Conservation (phyloP, 2,888 invertebrate species). For the Eristalis arbustorum region DNA sequence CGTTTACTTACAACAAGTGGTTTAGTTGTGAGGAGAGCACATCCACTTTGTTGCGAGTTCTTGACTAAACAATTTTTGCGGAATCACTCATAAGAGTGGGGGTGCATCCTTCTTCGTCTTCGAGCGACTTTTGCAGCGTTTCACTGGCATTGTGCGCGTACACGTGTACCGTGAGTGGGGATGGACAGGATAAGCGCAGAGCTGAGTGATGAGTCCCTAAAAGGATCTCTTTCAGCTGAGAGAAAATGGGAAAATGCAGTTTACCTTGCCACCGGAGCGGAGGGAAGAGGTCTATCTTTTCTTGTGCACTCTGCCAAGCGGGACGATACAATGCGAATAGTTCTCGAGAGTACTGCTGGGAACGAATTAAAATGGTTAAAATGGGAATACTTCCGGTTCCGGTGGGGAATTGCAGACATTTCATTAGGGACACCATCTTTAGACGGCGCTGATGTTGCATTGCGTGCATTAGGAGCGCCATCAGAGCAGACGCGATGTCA, state of each 20-base stretch:
- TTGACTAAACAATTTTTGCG: background rate
- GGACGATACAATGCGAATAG: background rate
- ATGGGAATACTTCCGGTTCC: constrained; percentile 62
- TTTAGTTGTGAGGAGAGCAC: background rate
- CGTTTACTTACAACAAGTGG: background rate
- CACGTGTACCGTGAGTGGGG: background rate
- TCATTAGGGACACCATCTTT: constrained; percentile 28
- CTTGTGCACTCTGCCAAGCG: background rate
- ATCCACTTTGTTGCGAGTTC: background rate
- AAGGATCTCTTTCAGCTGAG: background rate
- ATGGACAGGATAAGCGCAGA: background rate
- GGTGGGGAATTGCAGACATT: constrained; percentile 54
- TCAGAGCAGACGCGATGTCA: constrained; percentile 16
- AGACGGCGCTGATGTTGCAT: background rate
- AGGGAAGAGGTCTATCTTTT: background rate
- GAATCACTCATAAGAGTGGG: background rate
- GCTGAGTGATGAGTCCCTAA: background rate
- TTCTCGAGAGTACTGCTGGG: background rate
- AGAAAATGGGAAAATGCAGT: background rate
- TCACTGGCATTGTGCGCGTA: background rate
- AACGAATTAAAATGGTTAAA: constrained; percentile 60
- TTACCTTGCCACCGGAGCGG: background rate
- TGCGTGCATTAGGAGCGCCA: constrained; percentile 50
- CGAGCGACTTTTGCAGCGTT: background rate
- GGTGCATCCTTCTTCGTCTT: background rate